These are phyloP conservation scores for Penaeus chinensis DNA, from an alignment of 1,140 invertebrate genomes.

Conservation along the genomic window DNA sequence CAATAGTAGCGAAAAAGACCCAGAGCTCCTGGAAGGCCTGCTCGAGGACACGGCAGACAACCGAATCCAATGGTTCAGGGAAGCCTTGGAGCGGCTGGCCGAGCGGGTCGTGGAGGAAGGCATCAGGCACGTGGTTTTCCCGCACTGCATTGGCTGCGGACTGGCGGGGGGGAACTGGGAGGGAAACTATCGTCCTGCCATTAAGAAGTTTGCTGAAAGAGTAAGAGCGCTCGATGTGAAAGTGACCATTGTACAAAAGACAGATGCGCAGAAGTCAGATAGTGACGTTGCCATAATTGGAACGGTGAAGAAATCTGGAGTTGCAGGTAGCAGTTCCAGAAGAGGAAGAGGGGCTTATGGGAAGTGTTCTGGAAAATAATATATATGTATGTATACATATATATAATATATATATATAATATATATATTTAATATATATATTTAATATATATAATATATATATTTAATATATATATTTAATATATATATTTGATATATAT, in stretches of 20 bases:
- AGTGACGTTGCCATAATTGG: no score
- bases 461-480: no score
- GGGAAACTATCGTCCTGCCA: slow-evolving; percentile 25
- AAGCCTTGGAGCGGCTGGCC: slow-evolving; percentile 11
- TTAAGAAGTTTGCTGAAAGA: background rate
- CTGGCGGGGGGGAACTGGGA: slow-evolving; percentile 39
- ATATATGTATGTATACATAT: no score
- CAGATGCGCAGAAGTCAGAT: no score
- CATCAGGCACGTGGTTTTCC: slow-evolving; percentile 20
- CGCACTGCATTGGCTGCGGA: slow-evolving; percentile 19
- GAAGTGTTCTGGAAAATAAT: no score
- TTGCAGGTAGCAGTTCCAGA: no score
- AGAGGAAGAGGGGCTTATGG: no score
- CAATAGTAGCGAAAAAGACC: background rate
- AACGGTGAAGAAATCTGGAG: no score
- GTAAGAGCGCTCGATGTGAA: background rate
- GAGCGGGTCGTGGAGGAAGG: background rate
- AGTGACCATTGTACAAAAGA: slow-evolving; percentile 23
- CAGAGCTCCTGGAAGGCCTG: background rate
- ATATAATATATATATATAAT: no score
- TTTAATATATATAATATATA: no score
- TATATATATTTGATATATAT: no score
- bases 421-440: no score
- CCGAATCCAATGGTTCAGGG: slow-evolving; percentile 18
- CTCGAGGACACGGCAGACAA: background rate